phyloP scores from a whole-genome alignment of 2,797 vertebrate species.

The Champsocephalus gunnari region DNA sequence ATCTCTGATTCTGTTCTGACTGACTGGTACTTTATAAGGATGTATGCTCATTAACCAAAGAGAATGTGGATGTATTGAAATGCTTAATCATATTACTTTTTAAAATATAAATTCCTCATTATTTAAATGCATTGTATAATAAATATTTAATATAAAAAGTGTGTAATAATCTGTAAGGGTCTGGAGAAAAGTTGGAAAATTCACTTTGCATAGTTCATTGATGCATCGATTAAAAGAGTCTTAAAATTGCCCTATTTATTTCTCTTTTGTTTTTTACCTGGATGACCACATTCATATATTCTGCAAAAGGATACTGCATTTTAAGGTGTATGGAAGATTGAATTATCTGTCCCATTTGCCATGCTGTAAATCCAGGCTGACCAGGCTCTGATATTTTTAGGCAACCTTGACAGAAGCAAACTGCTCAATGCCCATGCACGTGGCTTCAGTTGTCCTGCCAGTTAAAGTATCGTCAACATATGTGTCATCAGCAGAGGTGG shows the following conservation, averaged over 20 bases:
- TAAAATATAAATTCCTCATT: constrained; percentile 38
- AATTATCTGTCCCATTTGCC: neutral
- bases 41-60: constrained; percentile 50
- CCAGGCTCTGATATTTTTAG: constrained; percentile 47
- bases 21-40: constrained; percentile 69
- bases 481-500: no score
- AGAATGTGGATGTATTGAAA: constrained; percentile 43
- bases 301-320: neutral
- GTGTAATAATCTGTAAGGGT: neutral
- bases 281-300: neutral
- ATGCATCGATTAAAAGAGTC: neutral
- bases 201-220: neutral
- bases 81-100: constrained; percentile 14
- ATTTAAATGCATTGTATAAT: constrained; percentile 72
- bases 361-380: constrained; percentile 24
- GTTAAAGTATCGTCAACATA: no score
- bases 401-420: neutral
- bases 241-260: no score
- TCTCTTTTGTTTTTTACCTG: neutral
- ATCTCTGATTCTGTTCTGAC: constrained; percentile 43
- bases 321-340: neutral
- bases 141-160: constrained; percentile 67
- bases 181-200: neutral
- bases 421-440: neutral
- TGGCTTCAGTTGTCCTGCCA: neutral